Conservation (phyloP, 2,113 vertebrate genomes). For the Pelecanus crispus region DNA sequence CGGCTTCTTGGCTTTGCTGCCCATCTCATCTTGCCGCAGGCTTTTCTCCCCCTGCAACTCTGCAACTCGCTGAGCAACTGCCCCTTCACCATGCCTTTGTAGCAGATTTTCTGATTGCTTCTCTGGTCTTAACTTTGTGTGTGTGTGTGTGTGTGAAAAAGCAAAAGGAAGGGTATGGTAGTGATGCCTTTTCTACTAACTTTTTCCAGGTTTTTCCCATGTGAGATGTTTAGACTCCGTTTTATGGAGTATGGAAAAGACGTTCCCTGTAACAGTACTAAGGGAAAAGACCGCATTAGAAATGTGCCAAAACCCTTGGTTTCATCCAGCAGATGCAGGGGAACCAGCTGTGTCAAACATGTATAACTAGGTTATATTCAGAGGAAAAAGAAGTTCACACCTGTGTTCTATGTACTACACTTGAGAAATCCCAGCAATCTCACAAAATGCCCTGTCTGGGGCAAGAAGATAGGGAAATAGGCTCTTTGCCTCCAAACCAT, state of each 20-base stretch:
- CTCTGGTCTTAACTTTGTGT: neutral
- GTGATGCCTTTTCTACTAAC: neutral
- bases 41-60: neutral
- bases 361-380: neutral
- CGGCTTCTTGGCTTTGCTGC: neutral
- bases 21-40: neutral
- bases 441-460: neutral
- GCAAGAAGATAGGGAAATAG: neutral
- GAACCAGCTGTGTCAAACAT: neutral
- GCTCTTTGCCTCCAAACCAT: neutral
- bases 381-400: neutral
- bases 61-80: rapidly evolving
- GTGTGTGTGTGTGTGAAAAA: neutral
- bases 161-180: neutral
- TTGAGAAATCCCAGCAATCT: neutral
- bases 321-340: neutral
- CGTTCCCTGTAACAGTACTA: neutral
- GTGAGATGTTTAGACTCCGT: neutral
- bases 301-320: neutral
- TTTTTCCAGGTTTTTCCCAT: neutral
- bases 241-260: neutral
- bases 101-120: neutral
- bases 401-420: neutral
- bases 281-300: neutral
- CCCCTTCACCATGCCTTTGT: neutral